Percentiles rank a stretch among this genome's conserved stretches.
phyloP scores from a whole-genome alignment of 2,113 vertebrate genomes.

The Psophia crepitans region DNA sequence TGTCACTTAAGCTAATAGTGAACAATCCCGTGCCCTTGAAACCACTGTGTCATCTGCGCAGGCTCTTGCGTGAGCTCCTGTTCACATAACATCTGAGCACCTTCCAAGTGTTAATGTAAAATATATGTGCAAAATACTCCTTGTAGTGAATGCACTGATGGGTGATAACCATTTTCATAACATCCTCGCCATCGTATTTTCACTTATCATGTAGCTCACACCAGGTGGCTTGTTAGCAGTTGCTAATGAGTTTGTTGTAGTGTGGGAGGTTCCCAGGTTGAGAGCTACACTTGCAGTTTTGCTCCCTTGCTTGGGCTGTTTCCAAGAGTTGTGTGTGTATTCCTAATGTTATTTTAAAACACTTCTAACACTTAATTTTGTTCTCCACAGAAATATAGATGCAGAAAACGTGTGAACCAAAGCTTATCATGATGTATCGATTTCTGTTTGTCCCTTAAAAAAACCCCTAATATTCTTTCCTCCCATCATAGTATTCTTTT shows the following conservation, averaged over 20 bases:
- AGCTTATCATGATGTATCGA: neutral
- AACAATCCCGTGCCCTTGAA: constrained; percentile 46
- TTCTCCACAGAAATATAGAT: constrained; percentile 1
- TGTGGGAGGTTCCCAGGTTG: constrained; percentile 29
- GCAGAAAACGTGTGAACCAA: neutral
- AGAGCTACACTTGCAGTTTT: neutral
- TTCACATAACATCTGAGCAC: constrained; percentile 31
- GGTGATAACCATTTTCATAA: constrained; percentile 66
- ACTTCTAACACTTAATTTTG: constrained; percentile 47
- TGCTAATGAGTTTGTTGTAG: constrained; percentile 41
- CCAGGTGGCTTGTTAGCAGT: constrained; percentile 25
- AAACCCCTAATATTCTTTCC: neutral
- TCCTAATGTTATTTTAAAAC: constrained; percentile 49
- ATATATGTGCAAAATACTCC: constrained; percentile 50
- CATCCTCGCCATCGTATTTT: constrained; percentile 49
- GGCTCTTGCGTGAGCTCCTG: neutral
- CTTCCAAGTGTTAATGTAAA: constrained; percentile 60
- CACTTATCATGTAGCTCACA: constrained; percentile 51
- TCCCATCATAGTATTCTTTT: neutral
- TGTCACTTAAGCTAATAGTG: constrained; percentile 26
- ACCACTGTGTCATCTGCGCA: neutral
- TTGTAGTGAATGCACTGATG: constrained; percentile 53
- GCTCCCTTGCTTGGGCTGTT: neutral
- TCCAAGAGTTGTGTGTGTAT: constrained; percentile 41
- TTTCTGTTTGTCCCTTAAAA: constrained; percentile 9